Conservation (phyloP, 1,140 invertebrate species). For the Anthonomus grandis region DNA sequence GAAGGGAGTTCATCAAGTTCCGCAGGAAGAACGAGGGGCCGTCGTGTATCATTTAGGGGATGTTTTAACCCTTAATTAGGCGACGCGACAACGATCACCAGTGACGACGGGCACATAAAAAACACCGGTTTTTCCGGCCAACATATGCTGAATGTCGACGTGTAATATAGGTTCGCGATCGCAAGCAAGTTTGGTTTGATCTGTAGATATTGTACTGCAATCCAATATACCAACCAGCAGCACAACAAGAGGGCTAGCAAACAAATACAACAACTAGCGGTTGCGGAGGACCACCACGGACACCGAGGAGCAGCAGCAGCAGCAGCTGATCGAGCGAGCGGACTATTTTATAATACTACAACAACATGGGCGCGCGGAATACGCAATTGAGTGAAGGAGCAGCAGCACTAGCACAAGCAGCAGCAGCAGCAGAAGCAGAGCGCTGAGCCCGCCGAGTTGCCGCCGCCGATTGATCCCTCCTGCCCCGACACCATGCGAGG, state of each 20-base stretch:
- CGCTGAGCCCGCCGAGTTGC: slow-evolving; percentile 23
- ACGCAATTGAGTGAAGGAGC: too few relatives aligned
- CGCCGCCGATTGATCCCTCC: slow-evolving; percentile 16
- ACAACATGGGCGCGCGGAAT: too few relatives aligned
- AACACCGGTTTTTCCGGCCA: slow-evolving; percentile 17
- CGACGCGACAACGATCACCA: background rate
- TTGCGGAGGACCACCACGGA: too few relatives aligned
- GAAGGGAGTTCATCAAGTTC: slow-evolving; percentile 27
- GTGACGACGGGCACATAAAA: background rate
- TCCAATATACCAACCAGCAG: too few relatives aligned
- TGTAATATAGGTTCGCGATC: slow-evolving; percentile 18
- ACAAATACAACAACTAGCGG: too few relatives aligned
- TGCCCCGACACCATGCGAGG: slow-evolving; percentile 14
- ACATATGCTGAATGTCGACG: slow-evolving; percentile 21
- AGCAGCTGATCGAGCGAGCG: too few relatives aligned
- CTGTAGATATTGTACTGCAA: too few relatives aligned
- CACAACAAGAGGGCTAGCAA: too few relatives aligned
- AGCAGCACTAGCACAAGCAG: slow-evolving; percentile 11
- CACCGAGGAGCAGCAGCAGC: too few relatives aligned
- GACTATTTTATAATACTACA: too few relatives aligned
- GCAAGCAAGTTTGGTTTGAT: too few relatives aligned
- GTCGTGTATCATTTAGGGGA: slow-evolving; percentile 25
- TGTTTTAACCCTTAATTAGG: background rate
- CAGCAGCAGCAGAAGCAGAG: slow-evolving; percentile 7
- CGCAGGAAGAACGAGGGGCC: slow-evolving; percentile 26